Base-by-base conservation (phyloP, 2,113 vertebrate genomes). In the Pluvialis apricaria region DNA sequence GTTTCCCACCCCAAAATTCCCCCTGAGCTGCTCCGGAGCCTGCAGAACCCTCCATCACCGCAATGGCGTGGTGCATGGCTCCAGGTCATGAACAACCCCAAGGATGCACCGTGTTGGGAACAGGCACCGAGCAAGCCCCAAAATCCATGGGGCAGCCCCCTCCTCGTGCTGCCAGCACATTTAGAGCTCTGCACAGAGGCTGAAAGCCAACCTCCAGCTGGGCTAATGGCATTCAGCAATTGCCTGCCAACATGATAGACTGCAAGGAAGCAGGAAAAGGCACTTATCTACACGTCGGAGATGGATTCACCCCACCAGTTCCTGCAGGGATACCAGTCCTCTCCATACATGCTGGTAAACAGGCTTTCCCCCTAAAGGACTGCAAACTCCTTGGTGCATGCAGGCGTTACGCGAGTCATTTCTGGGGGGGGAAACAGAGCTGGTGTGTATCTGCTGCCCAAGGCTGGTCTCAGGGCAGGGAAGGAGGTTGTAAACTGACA, bases 141-240 rank as follows among this genome's bases (percentile, higher is more conserved):
- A 79, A 76, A 94, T 78, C 54, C 69, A n/a, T 32, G 81, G 81
- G 72, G 52, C 51, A 91, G 10, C 44, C 22, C 5, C 8, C 31
- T 95, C 73, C 40, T 16, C 14, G 29, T 0, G 0, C 40, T 64
- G 25, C 73, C 61, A 80, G 45, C 22, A 21, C 40, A 54, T 22
- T 82, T 14, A 5, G 18, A 92, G 57, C 47, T 52, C 69, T 29
- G 34, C 72, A 45, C 11, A 12, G 77, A 94, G 49, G 80, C 65
- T 91, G 86, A 66, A 90, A 91, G 60, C 77, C 47, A 17, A 5
- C 12, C 84, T 95, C 91, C 93, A 94, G 61, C 94, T 93, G 95
- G 91, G 84, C 52, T 96, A 93, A 95, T 90, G 70, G 45, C 52
- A 76, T 68, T 61, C 78, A 85, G 78, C 61, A 82, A 21, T 31